Evolutionary conservation across 2,797 vertebrate genomes (phyloP).

Genomic region (Onychomys leucogaster): DNA sequence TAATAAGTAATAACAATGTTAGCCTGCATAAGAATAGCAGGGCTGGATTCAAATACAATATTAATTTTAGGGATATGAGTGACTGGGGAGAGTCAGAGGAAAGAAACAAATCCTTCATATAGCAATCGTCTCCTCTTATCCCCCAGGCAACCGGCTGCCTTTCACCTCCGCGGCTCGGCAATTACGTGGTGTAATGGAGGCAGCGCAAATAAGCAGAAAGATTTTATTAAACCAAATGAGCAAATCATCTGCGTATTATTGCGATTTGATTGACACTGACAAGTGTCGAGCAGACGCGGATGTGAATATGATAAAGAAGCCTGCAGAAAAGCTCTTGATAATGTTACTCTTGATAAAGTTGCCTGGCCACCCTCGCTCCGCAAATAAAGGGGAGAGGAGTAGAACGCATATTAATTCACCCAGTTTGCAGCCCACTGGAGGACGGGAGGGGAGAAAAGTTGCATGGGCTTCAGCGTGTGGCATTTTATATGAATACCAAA

Average conservation of each 20-base stretch:
- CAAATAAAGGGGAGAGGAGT: conserved; percentile 92
- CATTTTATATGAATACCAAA: conserved; percentile 97
- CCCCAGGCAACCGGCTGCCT: conserved; percentile 96
- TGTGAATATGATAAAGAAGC: conserved; percentile 97
- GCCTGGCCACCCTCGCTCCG: conserved; percentile 93
- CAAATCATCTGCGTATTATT: conserved; percentile 99
- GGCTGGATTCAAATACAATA: conserved; percentile 98
- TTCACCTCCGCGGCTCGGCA: conserved; percentile 95
- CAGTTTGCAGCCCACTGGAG: conserved; percentile 87
- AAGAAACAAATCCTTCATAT: conserved; percentile 94
- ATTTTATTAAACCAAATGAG: conserved; percentile 99
- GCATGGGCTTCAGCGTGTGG: conserved; percentile 89
- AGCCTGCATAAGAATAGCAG: conserved; percentile 97
- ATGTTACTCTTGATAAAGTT: conserved; percentile 99
- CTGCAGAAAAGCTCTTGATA: conserved; percentile 97
- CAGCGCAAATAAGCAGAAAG: conserved; percentile 98
- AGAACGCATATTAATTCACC: conserved; percentile 96
- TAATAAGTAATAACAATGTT: conserved; percentile 99
- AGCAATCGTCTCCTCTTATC: conserved; percentile 96
- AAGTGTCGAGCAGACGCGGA: conserved; percentile 94
- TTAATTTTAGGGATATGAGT: conserved; percentile 99
- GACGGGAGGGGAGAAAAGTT: conserved; percentile 81
- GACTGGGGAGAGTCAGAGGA: conserved; percentile 94
- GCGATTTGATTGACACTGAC: conserved; percentile 99
- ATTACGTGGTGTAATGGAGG: conserved; percentile 99